Conservation (phyloP, 2,113 vertebrate species). For the Sceloporus tristichus region DNA sequence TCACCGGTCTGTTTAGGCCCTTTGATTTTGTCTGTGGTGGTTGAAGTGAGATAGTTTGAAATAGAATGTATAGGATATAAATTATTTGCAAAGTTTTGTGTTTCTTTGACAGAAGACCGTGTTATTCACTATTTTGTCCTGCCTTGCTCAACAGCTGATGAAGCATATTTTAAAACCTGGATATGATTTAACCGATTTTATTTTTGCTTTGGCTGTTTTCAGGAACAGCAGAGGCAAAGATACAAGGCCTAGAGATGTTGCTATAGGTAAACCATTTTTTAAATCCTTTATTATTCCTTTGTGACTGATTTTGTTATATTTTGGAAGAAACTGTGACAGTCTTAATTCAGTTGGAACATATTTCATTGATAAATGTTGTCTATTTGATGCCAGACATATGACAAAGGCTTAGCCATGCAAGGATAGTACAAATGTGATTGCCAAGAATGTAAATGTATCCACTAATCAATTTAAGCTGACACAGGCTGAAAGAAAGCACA, state of each 20-base stretch:
- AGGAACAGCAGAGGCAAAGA: not conserved
- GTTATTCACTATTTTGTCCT: too few species aligned
- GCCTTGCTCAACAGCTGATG: too few species aligned
- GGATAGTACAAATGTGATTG: not conserved
- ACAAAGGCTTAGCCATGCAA: conserved; percentile 2
- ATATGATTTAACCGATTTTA: too few species aligned
- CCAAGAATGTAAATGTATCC: conserved; percentile 34
- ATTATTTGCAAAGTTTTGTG: too few species aligned
- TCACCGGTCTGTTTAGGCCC: too few species aligned
- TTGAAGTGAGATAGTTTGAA: not conserved
- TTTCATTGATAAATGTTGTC: not conserved
- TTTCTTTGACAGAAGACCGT: too few species aligned
- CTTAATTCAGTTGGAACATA: not conserved
- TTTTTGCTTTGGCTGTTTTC: not conserved
- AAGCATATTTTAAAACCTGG: too few species aligned
- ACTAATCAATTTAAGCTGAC: conserved; percentile 22
- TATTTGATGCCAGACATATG: not conserved
- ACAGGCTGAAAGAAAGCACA: conserved; percentile 13
- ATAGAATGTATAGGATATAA: too few species aligned
- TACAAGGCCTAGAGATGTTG: not conserved
- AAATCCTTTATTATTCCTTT: not conserved
- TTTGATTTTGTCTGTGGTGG: too few species aligned
- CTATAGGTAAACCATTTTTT: not conserved
- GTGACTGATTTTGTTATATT: not conserved
- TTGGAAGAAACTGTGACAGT: not conserved